These are phyloP conservation scores for Dicentrarchus labrax DNA, from an alignment of 2,113 vertebrate species.

Conservation along the genomic window DNA sequence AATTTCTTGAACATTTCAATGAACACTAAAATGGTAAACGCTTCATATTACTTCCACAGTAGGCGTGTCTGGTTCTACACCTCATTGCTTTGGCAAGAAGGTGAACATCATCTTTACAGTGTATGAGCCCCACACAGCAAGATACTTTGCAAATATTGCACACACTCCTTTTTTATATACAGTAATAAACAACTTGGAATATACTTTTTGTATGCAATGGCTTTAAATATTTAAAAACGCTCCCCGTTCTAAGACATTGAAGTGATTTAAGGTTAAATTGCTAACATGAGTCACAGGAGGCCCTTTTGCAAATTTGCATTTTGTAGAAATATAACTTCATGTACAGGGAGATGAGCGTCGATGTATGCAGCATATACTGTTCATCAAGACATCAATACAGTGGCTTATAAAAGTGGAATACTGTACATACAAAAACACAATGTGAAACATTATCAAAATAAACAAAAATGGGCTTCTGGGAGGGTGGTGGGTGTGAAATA, in stretches of 20 bases:
- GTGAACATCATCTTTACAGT: constrained; percentile 88
- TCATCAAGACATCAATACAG: constrained; percentile 74
- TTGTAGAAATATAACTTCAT: constrained; percentile 88
- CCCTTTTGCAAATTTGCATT: constrained; percentile 76
- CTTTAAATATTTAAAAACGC: constrained; percentile 78
- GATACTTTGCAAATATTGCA: constrained; percentile 95
- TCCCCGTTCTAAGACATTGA: constrained; percentile 81
- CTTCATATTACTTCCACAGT: constrained; percentile 91
- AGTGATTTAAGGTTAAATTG: constrained; percentile 81
- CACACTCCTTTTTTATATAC: constrained; percentile 89
- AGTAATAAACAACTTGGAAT: constrained; percentile 88
- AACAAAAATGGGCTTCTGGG: constrained; percentile 51
- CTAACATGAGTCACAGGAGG: constrained; percentile 74
- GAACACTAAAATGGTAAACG: constrained; percentile 93
- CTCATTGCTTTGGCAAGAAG: constrained; percentile 95
- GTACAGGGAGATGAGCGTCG: constrained; percentile 83
- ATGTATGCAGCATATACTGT: constrained; percentile 77
- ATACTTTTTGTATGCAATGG: constrained; percentile 74
- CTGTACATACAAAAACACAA: constrained; percentile 78
- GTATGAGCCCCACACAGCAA: constrained; percentile 92
- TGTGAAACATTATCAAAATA: constrained; percentile 69
- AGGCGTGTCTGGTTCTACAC: constrained; percentile 85
- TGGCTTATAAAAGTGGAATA: constrained; percentile 80
- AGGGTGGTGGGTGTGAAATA: constrained; percentile 24
- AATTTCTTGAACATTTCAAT: constrained; percentile 90